Evolutionary conservation across 2,113 vertebrate genomes (phyloP).

Genomic region (Ariopsis seemanni): DNA sequence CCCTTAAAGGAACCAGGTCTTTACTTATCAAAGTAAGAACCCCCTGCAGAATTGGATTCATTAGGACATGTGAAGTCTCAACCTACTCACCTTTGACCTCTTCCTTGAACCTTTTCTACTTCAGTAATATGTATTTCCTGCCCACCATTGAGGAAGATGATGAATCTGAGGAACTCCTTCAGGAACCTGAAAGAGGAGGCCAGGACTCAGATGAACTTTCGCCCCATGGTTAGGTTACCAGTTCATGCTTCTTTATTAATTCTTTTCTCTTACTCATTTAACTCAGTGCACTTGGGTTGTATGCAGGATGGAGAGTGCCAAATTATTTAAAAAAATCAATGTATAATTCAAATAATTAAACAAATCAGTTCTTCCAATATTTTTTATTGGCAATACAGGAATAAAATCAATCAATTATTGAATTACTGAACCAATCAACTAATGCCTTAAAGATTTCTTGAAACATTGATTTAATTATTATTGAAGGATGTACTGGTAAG

Average conservation of each 20-base stretch:
- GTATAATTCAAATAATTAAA: background rate
- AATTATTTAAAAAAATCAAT: background rate
- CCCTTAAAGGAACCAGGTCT: background rate
- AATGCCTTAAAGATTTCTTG: background rate
- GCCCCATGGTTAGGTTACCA: background rate
- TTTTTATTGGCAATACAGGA: background rate
- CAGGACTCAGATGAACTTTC: background rate
- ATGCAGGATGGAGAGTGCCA: background rate
- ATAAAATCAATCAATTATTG: background rate
- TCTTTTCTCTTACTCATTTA: background rate
- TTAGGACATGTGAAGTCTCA: background rate
- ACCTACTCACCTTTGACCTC: background rate
- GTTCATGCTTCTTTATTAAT: background rate
- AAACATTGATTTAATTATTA: background rate
- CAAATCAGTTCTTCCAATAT: background rate
- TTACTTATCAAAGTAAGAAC: background rate
- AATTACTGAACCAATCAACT: background rate
- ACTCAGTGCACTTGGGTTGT: background rate
- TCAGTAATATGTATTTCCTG: slow-evolving; percentile 29
- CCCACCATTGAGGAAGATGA: slow-evolving; percentile 31
- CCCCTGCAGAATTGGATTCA: background rate
- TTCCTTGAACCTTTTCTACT: background rate
- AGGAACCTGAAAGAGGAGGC: background rate
- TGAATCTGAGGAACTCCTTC: slow-evolving; percentile 22
- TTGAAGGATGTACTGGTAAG: background rate